Evolutionary conservation across 2,113 vertebrate species (phyloP).

Genomic region (Plotosus lineatus): DNA sequence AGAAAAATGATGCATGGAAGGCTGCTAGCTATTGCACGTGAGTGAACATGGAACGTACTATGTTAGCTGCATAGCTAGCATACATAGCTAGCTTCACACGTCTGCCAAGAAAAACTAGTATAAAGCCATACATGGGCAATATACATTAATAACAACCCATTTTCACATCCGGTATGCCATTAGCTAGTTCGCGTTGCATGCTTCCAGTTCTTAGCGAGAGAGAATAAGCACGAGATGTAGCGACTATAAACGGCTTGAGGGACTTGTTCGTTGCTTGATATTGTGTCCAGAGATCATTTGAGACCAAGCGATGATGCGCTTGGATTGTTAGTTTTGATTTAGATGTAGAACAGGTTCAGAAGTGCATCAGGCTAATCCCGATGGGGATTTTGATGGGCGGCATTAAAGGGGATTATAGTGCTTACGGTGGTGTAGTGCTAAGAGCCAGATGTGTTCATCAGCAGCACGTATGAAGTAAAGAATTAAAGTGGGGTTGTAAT

Average conservation of each 20-base stretch:
- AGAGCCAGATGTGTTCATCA: conserved; percentile 11
- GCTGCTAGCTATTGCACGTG: background rate
- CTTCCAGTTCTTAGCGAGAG: background rate
- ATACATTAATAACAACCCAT: background rate
- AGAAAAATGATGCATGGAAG: background rate
- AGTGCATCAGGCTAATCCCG: background rate
- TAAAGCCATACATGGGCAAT: background rate
- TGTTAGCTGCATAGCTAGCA: background rate
- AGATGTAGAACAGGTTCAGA: background rate
- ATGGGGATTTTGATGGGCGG: conserved; percentile 3
- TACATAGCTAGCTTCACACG: too few relatives aligned
- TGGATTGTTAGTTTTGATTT: background rate
- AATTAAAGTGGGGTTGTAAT: background rate
- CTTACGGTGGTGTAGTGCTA: conserved; percentile 3
- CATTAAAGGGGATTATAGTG: conserved; percentile 34
- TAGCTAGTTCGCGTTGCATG: too few relatives aligned
- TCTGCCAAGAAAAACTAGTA: background rate
- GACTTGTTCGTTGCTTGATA: background rate
- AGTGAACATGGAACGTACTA: background rate
- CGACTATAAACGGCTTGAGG: background rate
- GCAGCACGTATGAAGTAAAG: background rate
- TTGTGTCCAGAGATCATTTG: background rate
- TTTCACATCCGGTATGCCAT: too few relatives aligned
- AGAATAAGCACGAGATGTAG: background rate
- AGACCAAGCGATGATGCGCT: background rate